Conservation (phyloP, 2,113 vertebrate species). For the Aptenodytes patagonicus region DNA sequence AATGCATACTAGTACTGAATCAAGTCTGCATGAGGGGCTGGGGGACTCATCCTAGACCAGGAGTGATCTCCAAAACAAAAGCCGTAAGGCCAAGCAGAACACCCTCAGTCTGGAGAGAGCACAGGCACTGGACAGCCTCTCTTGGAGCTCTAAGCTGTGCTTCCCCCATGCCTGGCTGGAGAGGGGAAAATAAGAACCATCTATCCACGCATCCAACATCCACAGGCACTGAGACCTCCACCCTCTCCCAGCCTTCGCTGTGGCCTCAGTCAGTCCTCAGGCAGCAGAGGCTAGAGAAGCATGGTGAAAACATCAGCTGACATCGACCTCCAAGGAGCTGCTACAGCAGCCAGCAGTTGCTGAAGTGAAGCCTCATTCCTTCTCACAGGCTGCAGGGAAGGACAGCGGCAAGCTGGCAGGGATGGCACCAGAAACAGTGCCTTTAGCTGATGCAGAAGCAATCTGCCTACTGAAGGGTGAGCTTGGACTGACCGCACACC, state of each 20-base stretch:
- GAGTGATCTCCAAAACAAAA: neutral
- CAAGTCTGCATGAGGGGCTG: neutral
- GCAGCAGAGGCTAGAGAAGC: neutral
- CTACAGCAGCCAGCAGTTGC: neutral
- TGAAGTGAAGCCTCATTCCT: neutral
- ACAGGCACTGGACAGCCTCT: neutral
- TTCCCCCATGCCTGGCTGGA: neutral
- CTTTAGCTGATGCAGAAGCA: neutral
- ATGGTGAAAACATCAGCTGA: neutral
- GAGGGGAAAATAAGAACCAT: neutral
- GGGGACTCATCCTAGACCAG: neutral
- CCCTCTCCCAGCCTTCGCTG: neutral
- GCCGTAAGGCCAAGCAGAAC: neutral
- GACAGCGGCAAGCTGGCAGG: neutral
- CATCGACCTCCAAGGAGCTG: neutral
- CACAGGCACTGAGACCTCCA: neutral
- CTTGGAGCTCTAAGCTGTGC: neutral
- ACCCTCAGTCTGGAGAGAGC: neutral
- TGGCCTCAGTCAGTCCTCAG: neutral
- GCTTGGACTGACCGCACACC: neutral
- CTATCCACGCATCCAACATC: accelerated
- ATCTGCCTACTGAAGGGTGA: neutral
- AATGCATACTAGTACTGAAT: neutral
- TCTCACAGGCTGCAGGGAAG: neutral
- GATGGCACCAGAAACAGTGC: neutral